Percentiles rank a stretch among this genome's conserved stretches.
phyloP scores from a whole-genome alignment of 2,797 vertebrate species.

The Benthosema pterotum region DNA sequence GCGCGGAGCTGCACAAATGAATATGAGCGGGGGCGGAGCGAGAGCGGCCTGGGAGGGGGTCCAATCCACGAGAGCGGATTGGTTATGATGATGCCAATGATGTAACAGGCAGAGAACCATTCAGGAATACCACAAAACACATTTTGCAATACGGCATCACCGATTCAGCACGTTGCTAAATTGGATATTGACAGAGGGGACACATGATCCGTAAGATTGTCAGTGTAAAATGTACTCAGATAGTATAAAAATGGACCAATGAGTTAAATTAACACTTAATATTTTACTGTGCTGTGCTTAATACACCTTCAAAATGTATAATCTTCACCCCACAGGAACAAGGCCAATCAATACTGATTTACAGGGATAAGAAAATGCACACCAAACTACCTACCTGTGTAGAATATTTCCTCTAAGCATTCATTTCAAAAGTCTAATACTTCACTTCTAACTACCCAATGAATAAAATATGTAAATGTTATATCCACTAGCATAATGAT shows the following conservation, averaged over 20 bases:
- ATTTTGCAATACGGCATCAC: not conserved
- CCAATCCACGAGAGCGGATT: no score
- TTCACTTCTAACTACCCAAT: not conserved
- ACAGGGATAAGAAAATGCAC: not conserved
- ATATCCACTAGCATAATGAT: no score
- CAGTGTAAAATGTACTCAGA: no score
- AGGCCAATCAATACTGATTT: not conserved
- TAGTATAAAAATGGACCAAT: no score
- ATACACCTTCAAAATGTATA: not conserved
- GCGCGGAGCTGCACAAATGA: no score
- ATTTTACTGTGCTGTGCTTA: not conserved
- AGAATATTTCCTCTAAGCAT: not conserved
- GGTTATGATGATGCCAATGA: no score
- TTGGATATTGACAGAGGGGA: not conserved
- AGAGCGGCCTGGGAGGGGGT: no score
- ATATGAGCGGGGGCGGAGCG: no score
- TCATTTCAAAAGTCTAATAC: not conserved
- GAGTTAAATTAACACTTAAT: no score
- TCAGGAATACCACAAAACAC: not conserved
- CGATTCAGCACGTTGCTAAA: conserved; percentile 7
- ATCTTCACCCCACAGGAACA: not conserved
- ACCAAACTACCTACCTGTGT: not conserved
- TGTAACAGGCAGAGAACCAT: not conserved
- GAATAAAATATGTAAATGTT: not conserved
- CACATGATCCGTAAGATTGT: no score